Evolutionary conservation across 1,140 invertebrate genomes (phyloP).

Genomic region (Aphelenchoides besseyi): DNA sequence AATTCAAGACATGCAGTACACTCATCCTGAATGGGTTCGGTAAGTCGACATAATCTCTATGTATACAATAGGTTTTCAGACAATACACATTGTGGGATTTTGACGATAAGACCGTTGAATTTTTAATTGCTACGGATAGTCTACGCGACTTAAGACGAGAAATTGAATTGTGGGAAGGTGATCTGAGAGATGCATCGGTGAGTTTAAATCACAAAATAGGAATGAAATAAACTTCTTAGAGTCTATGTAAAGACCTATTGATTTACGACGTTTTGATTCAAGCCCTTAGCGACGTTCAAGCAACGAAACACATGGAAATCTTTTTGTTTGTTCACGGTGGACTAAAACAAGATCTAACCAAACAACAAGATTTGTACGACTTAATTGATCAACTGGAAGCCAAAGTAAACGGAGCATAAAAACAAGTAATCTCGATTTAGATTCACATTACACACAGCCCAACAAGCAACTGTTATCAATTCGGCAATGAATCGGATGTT

Average conservation of each 20-base stretch:
- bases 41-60: too few species aligned
- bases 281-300: neutral
- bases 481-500: neutral
- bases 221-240: too few species aligned
- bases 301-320: neutral
- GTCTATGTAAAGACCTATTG: neutral
- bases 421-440: neutral
- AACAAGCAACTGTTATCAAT: neutral
- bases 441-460: slow-evolving; percentile 6
- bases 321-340: slow-evolving; percentile 17
- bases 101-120: neutral
- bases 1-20: neutral
- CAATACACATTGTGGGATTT: slow-evolving; percentile 10
- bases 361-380: neutral
- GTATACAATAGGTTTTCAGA: too few species aligned
- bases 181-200: neutral
- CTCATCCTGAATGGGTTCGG: neutral
- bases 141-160: neutral
- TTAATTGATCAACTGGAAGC: slow-evolving; percentile 17
- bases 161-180: neutral
- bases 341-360: neutral
- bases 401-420: neutral
- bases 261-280: slow-evolving; percentile 9
- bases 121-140: neutral
- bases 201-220: too few species aligned